Evolutionary conservation across 2,888 invertebrate genomes (phyloP).

Genomic region (Nycteola revayana): DNA sequence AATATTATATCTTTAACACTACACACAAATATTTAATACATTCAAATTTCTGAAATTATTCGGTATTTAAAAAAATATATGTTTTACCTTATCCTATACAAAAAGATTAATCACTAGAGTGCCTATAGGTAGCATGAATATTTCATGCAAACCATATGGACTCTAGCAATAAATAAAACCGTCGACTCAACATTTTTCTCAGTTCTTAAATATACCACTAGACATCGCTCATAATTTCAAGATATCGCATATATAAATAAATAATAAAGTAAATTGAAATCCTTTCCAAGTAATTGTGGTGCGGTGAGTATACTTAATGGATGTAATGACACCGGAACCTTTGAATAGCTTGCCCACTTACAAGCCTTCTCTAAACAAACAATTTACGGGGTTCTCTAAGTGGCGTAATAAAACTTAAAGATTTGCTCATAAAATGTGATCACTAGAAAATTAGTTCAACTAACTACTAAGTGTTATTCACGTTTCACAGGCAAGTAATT

Average conservation of each 20-base stretch:
- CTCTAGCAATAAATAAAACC: no score
- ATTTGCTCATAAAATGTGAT: constrained; percentile 25
- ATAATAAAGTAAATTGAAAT: constrained; percentile 80
- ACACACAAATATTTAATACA: no score
- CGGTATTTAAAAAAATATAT: no score
- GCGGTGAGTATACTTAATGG: constrained; percentile 50
- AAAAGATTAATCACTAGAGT: no score
- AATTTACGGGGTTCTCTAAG: constrained; percentile 31
- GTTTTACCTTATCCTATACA: no score
- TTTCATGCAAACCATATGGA: no score
- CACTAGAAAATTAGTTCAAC: constrained; percentile 11
- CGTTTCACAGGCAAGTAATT: not conserved
- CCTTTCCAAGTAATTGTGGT: constrained; percentile 56
- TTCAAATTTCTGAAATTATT: no score
- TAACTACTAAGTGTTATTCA: constrained; percentile 12
- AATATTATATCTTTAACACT: no score
- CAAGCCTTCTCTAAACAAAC: constrained; percentile 45
- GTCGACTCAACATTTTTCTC: constrained; percentile 39
- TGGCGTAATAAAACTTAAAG: constrained; percentile 30
- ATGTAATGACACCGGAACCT: constrained; percentile 72
- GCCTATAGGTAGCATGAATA: no score
- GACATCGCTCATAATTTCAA: constrained; percentile 65
- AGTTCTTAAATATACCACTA: constrained; percentile 36
- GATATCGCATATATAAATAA: constrained; percentile 79
- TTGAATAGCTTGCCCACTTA: constrained; percentile 54